Percentiles rank a stretch among this genome's conserved stretches.
Conservation (phyloP, 2,113 vertebrate genomes). For the Rattus norvegicus region DNA sequence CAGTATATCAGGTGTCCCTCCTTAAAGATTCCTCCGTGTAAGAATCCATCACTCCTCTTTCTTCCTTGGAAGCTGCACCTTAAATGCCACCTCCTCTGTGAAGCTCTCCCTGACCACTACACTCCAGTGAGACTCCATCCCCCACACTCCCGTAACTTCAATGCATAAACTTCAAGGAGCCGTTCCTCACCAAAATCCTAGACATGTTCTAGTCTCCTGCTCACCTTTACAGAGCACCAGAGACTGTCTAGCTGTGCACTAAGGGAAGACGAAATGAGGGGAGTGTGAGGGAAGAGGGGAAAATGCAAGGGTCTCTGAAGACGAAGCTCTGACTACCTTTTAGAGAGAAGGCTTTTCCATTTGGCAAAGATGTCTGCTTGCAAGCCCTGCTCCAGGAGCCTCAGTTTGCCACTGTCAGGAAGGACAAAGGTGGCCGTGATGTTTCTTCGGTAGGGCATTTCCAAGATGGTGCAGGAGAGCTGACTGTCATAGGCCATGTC, state of each 20-base stretch:
- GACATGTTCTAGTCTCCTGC: background rate
- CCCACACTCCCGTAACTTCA: background rate
- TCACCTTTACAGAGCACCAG: background rate
- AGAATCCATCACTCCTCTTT: background rate
- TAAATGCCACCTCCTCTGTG: background rate
- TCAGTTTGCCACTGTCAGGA: conserved; percentile 80
- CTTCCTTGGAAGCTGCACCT: background rate
- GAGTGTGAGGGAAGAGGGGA: background rate
- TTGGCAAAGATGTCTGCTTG: conserved; percentile 65
- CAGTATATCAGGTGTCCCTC: background rate
- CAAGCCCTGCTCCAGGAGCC: conserved; percentile 78
- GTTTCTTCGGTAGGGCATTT: conserved; percentile 80
- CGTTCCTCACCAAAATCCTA: background rate
- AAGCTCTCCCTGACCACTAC: background rate
- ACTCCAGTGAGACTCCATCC: background rate
- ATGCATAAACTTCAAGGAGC: background rate
- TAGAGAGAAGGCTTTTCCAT: conserved; percentile 75
- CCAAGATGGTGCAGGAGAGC: conserved; percentile 80
- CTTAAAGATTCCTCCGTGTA: no score
- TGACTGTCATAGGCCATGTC: conserved; percentile 7
- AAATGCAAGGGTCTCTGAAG: accelerated
- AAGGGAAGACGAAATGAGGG: background rate
- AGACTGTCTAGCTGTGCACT: background rate
- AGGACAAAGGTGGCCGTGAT: conserved; percentile 80
- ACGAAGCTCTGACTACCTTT: conserved; percentile 65